Base-by-base conservation (phyloP, 2,888 invertebrate genomes). In the Amphipyra tragopoginis region DNA sequence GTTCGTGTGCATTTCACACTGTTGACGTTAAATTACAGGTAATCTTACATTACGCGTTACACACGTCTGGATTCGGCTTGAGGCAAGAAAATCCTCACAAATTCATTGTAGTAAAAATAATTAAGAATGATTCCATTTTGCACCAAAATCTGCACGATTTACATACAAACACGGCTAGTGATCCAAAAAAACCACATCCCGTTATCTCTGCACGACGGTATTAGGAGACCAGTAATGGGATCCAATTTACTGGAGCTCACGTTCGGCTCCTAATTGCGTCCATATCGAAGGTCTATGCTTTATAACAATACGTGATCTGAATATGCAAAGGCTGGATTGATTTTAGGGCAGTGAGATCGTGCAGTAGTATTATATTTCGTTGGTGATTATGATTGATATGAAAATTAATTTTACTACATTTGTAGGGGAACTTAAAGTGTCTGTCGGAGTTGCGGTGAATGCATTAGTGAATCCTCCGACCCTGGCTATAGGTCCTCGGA, bases 191-290 rank as follows among this genome's bases (percentile, higher is more conserved):
- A 9, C 26, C 8, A 21, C 5, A 21, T 13, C 36, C 29, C 5
- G 42, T 40, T 70, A 53, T 70, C 56, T 65, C 47, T 42, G 8
- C 36, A 56, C 42, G 40, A 50, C 11, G 29, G 11, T 53, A 67
- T 72, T 59, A 59, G 43, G 51, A 45, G 11, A 58, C 11, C 62
- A 48, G 61, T 70, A 82, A 78, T 77, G 55, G 75, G 61, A 72
- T 73, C 77, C 77, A 82, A 84, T 85, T 82, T 76, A 70, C 67
- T 65, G 74, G 67, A 33, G 53, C 77, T 73, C 84, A 81, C 83
- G 83, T 86, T 62, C 78, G 70, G 61, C 56, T 71, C 74, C 80
- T 88, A 88, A 89, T 87, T 86, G 85, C 77, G 68, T 72, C 54
- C 69, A 80, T 82, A 83, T 85, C 77, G 77, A 75, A 79, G 82